Evolutionary conservation across 1,140 invertebrate genomes (phyloP).

Genomic region (Spodoptera litura): DNA sequence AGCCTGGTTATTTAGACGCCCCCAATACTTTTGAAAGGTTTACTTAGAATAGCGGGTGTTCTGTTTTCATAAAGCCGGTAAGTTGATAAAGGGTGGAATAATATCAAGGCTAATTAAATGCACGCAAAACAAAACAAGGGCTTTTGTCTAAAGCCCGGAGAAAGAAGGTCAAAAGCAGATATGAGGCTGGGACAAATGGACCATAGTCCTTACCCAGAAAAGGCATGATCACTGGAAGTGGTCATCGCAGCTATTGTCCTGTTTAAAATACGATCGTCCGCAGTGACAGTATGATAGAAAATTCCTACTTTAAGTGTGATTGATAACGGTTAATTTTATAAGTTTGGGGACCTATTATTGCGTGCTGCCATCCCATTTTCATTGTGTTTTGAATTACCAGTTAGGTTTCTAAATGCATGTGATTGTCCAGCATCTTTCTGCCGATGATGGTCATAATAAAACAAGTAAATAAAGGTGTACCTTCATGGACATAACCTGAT

Average conservation of each 20-base stretch:
- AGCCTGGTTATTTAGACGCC: neutral
- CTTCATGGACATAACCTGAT: too few relatives aligned
- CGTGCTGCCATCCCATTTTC: neutral
- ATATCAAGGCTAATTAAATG: conserved; percentile 27
- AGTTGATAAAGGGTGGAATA: neutral
- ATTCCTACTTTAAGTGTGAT: conserved; percentile 27
- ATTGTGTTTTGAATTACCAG: neutral
- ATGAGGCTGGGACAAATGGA: conserved; percentile 1
- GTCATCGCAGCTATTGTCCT: conserved; percentile 36
- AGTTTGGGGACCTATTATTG: conserved; percentile 20
- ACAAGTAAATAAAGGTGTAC: too few relatives aligned
- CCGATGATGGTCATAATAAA: too few relatives aligned
- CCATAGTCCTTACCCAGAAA: conserved; percentile 4
- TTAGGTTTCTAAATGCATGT: neutral
- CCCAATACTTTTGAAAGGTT: neutral
- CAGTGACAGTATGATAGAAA: conserved; percentile 36
- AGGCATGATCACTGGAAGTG: conserved; percentile 30
- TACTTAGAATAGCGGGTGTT: conserved; percentile 3
- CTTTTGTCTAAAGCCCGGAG: neutral
- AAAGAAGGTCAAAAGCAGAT: conserved; percentile 18
- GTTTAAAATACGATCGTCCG: conserved; percentile 21
- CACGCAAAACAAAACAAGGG: neutral
- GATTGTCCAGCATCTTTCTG: neutral
- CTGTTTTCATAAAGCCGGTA: conserved; percentile 17
- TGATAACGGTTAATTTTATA: conserved; percentile 21